These are phyloP conservation scores for Castor canadensis DNA, from an alignment of 2,113 vertebrate species.

Conservation along the genomic window DNA sequence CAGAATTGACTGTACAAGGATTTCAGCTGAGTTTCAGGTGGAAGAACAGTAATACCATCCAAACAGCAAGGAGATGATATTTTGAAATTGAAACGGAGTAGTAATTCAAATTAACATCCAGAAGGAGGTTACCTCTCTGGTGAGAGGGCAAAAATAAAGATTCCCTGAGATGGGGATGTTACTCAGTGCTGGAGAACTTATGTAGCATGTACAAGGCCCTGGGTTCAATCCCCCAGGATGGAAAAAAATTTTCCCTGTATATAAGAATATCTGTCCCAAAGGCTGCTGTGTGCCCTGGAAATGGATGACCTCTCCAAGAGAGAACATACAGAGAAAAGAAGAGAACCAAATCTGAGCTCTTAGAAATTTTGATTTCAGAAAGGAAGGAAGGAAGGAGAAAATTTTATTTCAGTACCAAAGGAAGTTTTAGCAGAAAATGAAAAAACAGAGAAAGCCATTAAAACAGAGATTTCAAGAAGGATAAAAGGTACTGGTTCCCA, in stretches of 20 bases:
- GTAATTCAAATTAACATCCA: background rate
- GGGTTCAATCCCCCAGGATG: no score
- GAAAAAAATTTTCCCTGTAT: no score
- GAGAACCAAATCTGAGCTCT: background rate
- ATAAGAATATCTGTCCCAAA: no score
- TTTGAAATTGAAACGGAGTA: background rate
- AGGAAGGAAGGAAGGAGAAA: no score
- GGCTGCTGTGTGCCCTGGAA: no score
- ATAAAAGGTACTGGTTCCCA: background rate
- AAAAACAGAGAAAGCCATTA: no score
- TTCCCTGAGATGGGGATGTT: no score
- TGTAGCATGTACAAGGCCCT: no score
- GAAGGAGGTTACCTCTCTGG: background rate
- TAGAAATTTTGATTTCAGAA: background rate
- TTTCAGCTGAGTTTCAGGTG: background rate
- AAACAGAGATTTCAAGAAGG: no score
- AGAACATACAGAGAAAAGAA: background rate
- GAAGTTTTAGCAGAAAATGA: no score
- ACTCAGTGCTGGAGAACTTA: no score
- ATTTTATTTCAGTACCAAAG: background rate
- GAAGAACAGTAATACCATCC: no score
- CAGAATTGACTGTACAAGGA: background rate
- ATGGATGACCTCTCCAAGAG: background rate
- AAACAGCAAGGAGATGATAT: background rate
- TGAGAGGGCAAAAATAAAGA: background rate